Evolutionary conservation across 2,113 vertebrate genomes (phyloP).

Genomic region (Rhinichthys klamathensis): DNA sequence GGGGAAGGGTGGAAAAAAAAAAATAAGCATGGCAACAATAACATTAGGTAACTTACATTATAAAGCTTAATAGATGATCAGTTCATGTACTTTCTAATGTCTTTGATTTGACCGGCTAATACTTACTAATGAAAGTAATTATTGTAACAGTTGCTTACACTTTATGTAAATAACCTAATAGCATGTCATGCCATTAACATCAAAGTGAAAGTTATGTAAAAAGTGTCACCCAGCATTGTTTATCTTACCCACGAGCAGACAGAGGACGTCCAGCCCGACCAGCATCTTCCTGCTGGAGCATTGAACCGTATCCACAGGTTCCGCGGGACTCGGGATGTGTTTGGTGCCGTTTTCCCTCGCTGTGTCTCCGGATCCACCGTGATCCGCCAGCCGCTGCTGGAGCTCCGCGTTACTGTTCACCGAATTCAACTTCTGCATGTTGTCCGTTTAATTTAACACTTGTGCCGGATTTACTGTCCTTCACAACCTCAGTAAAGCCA

Average conservation of each 20-base stretch:
- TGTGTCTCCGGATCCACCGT: slow-evolving; percentile 66
- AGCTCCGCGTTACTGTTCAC: slow-evolving; percentile 67
- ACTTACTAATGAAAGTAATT: background rate
- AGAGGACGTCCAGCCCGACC: slow-evolving; percentile 78
- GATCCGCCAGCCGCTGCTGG: slow-evolving; percentile 72
- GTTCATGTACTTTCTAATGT: background rate
- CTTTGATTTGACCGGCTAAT: background rate
- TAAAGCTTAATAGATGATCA: background rate
- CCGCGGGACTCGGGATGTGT: slow-evolving; percentile 55
- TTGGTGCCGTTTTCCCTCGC: slow-evolving; percentile 74
- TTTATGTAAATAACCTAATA: background rate
- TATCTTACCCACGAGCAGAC: slow-evolving; percentile 76
- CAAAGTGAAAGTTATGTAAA: background rate
- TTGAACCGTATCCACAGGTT: slow-evolving; percentile 59
- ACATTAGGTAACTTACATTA: background rate
- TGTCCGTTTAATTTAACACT: background rate
- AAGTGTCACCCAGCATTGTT: background rate
- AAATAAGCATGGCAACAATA: background rate
- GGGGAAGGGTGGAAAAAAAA: no score
- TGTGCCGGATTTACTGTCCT: background rate
- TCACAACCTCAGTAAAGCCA: background rate
- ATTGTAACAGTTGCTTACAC: background rate
- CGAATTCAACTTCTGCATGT: slow-evolving; percentile 75
- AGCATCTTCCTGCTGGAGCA: slow-evolving; percentile 77
- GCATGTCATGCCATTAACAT: background rate